Evolutionary conservation across 2,797 vertebrate genomes (phyloP), one percentile per base, ranked within the genome.

Genomic region (Pterois miles): DNA sequence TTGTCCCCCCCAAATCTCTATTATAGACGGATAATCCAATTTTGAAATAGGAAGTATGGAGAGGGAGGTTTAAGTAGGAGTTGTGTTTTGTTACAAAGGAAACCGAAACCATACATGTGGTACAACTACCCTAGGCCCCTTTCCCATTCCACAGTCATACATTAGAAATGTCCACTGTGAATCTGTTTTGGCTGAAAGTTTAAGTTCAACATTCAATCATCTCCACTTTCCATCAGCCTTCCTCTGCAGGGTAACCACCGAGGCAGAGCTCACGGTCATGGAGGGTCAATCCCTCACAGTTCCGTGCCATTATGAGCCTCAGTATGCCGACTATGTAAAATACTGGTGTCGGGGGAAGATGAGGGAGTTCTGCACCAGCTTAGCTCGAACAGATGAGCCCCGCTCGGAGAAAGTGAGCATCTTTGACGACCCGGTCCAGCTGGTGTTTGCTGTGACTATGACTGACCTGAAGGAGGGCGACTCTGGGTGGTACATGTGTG

Each of bases 401-500:
- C 25, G 0, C 0, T 12, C 46, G 0, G 9, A 43, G 40, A 91
- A 70, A 76, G 83, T 93, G 62, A 90, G 69, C 48, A 91, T 95
- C 29, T 80, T 66, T 0, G 95, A 96, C 1, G 90, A 95, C 81
- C 92, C 81, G 0, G 77, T 81, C 23, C 94, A 95, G 74, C 84
- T 71, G 27, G 76, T 95, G 78, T 95, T 93, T 88, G 89, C 91
- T 0, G 94, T 96, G 71, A 94, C 85, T 74, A 94, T 96, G 93
- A 80, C 6, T 1, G 6, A 92, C 18, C 67, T 95, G 85, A 90
- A 81, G 74, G 88, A 86, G 66, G 63, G 0, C 0, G 91, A 95
- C 13, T 80, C 93, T 0, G 94, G 93, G 0, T 95, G 94, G 94
- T 95, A 96, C 88, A 89, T 92, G 88, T 96, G 95, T n/a, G 93